A percentile compares a stretch with the other conserved stretches of the same genome.
Evolutionary conservation across 2,888 invertebrate species (phyloP).

Genomic region (Brachyptera putata): DNA sequence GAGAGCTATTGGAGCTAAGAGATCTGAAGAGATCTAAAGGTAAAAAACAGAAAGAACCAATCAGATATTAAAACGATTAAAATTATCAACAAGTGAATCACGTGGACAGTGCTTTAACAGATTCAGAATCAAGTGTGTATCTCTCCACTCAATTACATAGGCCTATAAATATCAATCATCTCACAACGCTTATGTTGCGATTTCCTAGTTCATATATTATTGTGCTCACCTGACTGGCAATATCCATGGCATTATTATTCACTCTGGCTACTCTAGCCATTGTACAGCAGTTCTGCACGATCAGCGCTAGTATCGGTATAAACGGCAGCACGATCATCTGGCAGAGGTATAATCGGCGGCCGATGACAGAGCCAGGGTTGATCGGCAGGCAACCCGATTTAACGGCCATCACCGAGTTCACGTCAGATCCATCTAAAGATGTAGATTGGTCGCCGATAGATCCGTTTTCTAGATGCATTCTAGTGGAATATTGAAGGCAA

Average conservation of each 20-base stretch:
- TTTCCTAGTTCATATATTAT: conserved; percentile 17
- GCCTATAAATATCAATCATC: no score
- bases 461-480: no score
- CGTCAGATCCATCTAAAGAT: not conserved
- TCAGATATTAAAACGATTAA: no score
- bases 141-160: not conserved
- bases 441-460: not conserved
- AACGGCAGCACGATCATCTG: conserved; percentile 55
- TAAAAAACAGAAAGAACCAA: no score
- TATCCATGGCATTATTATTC: conserved; percentile 48
- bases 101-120: no score
- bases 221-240: conserved; percentile 52
- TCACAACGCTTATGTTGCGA: no score
- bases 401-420: conserved; percentile 7
- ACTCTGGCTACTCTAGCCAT: conserved; percentile 50
- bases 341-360: conserved; percentile 48
- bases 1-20: no score
- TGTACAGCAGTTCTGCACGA: conserved; percentile 53
- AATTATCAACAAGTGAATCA: no score
- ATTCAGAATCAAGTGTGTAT: no score
- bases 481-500: no score
- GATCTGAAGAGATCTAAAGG: no score
- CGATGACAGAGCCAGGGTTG: conserved; percentile 40
- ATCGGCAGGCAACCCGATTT: conserved; percentile 34
- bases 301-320: conserved; percentile 53